Evolutionary conservation across 1,140 invertebrate species (phyloP), one percentile per base, ranked within the genome.

Genomic region (Hermetia illucens): DNA sequence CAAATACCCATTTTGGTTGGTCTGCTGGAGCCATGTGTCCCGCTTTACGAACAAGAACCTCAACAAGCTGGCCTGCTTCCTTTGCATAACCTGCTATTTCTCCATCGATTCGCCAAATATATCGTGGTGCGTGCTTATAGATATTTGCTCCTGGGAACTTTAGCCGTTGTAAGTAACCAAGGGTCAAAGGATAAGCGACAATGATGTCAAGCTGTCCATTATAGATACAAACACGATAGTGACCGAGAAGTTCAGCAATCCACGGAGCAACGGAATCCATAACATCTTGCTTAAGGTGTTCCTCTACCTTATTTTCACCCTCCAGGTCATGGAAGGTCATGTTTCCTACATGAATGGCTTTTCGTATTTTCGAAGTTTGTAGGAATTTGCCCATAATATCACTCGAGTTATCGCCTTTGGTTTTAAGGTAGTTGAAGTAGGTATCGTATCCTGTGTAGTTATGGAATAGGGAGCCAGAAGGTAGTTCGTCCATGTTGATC

Each of bases 131-230:
- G 22, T 61, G 68, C 44, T 69, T 71, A 52, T 84, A 89, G 5
- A 70, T 63, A 2, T 72, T 63, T 1, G 72, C 59, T 2, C 71
- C 74, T 18, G 64, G 58, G 68, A 86, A 90, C 25, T 79, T 64
- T 0, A 90, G 53, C 8, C 72, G 61, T 21, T 62, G 62, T 5
- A 90, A 53, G 52, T 79, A 87, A 45, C 77, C 78, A 32, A 77
- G 69, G 0, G 83, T 86, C 21, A 81, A 50, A 0, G 82, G 76
- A 57, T 85, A 85, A 2, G 83, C 77, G 2, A 87, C 77, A 48
- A 89, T 86, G 13, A 91, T 78, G 52, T 91, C 86, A 24, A 90
- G 51, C 50, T 89, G 83, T 1, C 86, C 86, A 51, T 76, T 87
- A 53, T 88, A 91, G 34, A 82, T 68, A 4, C 82, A 62, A 4